Evolutionary conservation across 1,140 invertebrate species (phyloP), one percentile per base, ranked within the genome.

Genomic region (Monochamus saltuarius): DNA sequence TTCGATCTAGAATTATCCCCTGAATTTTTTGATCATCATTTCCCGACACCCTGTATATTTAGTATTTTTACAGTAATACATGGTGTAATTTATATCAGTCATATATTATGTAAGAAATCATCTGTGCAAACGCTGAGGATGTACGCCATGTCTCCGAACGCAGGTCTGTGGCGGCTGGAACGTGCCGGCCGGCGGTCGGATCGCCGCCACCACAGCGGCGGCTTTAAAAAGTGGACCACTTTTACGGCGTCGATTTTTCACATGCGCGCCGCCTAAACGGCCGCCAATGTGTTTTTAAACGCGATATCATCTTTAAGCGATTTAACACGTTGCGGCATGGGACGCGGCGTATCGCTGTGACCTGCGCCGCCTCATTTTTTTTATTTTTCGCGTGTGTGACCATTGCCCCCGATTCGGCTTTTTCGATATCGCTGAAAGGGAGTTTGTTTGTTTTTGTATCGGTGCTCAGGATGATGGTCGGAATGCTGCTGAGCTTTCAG

Each of bases 261-360:
- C 68, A 63, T 68, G 67, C 63, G 61, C 61, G 47, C 53, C 37
- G 39, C 60, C 45, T 51, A 62, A 67, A 65, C 56, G 61, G 60
- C 55, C 62, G 55, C 56, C 68, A 64, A 67, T 65, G 61, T 54
- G 69, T 64, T 68, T 68, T 68, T 66, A 62, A 67, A 67, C 55
- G 65, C 59, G 67, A 69, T 71, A 71, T 71, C 67, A 67, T 71
- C 69, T 71, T 71, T 69, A 69, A 69, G 64, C 65, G 60, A 65
- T 67, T 67, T 59, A 67, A 69, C 66, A 67, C 63, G 65, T 65
- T 29, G 46, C 17, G 34, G 40, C 45, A 53, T 34, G 34, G 22
- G n/a, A 36, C 40, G 16, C 16, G 43, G 19, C 22, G 22, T 29
- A 29, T 34, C 19, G 14, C 14, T 51, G 19, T 51, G 19, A 19